A percentile compares a stretch with the other conserved stretches of the same genome.
phyloP scores from a whole-genome alignment of 2,797 vertebrate genomes.

The Heterohyrax brucei region DNA sequence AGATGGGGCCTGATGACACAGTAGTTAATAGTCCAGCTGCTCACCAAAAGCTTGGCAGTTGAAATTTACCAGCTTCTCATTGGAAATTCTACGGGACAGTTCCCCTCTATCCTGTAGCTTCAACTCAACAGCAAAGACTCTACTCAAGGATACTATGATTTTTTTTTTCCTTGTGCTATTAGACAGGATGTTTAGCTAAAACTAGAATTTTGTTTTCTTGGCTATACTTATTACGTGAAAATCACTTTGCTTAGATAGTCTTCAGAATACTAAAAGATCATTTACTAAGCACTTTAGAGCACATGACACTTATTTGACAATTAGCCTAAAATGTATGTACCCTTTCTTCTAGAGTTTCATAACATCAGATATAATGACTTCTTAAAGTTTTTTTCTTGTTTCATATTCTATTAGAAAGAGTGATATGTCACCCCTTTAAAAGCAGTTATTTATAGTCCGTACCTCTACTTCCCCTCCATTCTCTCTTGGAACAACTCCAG shows the following conservation, averaged over 20 bases:
- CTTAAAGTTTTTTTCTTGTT: not conserved
- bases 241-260: constrained; percentile 5
- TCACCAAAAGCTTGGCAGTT: no score
- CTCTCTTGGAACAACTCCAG: not conserved
- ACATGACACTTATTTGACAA: constrained; percentile 22
- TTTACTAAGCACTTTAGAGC: not conserved
- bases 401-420: constrained; percentile 24
- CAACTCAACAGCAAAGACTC: not conserved
- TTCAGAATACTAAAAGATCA: constrained; percentile 11
- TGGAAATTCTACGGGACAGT: no score
- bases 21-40: no score
- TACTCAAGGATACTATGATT: constrained; percentile 31
- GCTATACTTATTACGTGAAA: constrained; percentile 47
- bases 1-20: no score
- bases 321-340: constrained; percentile 34
- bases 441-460: not conserved
- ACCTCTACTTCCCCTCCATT: not conserved
- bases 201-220: constrained; percentile 54
- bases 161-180: not conserved
- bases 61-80: no score
- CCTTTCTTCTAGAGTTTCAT: constrained; percentile 32
- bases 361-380: not conserved
- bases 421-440: not conserved
- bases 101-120: no score
- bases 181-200: constrained; percentile 26